Evolutionary conservation across 2,113 vertebrate species (phyloP), one percentile per base, ranked within the genome.

Genomic region (Caloenas nicobarica): DNA sequence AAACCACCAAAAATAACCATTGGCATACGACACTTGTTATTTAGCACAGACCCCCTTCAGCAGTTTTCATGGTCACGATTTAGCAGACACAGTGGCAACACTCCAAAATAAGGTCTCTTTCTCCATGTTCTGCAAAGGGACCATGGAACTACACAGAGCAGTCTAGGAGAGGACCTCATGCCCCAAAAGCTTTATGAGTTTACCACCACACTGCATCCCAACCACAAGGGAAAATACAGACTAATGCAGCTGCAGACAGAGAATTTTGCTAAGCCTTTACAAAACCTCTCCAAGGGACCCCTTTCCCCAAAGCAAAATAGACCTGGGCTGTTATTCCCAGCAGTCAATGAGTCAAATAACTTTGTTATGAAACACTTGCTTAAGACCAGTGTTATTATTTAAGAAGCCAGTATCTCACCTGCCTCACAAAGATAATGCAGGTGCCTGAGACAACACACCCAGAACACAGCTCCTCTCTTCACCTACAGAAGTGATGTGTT

Each of bases 1-100:
- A 97, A 97, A 96, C 86, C 88, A 96, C 95, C 90, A 44, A 96
- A 98, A 98, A 98, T 98, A 98, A 95, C 97, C 69, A 80, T 29
- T 98, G 98, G 98, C 97, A 98, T 90, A 92, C 6, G 34, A 97
- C 87, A 96, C 92, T 95, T 86, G 36, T 73, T 84, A 97, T 97
- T 98, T 97, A 97, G 91, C 77, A 91, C 65, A 86, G 97, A 83
- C 93, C 96, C 95, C 92, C 92, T 94, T 92, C 94, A 95, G 96
- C 84, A 92, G 78, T 96, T 96, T 96, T 93, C 95, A 91, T 16
- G 84, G 95, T 91, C 44, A 53, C 77, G 91, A 86, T 90, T 93
- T 83, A 93, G 80, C 79, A 79, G 77, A 31, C 53, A 70, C 4
- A 0, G 40, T 88, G 94, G 96, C 86, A 91, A 71, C 44, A 18